Base-by-base conservation (phyloP, 64 coral and sea anemone species). In the Pocillopora damicornis region DNA sequence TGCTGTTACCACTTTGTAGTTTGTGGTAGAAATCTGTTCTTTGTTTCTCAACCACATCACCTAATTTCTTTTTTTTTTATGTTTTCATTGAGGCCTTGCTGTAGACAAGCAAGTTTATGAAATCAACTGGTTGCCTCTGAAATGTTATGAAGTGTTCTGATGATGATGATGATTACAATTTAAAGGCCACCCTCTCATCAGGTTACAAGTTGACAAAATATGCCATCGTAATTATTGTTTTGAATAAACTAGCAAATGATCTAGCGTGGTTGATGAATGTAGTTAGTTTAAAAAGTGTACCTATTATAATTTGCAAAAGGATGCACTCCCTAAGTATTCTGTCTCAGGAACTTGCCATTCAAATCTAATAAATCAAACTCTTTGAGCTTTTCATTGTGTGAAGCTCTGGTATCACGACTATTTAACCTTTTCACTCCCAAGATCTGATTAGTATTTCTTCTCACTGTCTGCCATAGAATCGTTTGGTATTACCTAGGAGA, bases 61-160 rank as follows among this genome's bases (percentile, higher is more conserved):
- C 15, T 69, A 71, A 38, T 68, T 17, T 30, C 30, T 30, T 30
- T 30, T 30, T 30, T 30, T 30, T 30, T 30, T 30, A 30, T 30
- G 30, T 84, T 23, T 30, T 30, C 30, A 30, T 30, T 30, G 30
- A 30, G 30, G 30, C 30, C 30, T 30, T 30, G 30, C 30, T 71
- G 81, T 72, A 84, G 64, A 71, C 63, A 68, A 18, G 71, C 71
- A 57, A 80, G 81, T 13, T 63, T 71, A 38, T 69, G 36, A 69
- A 56, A 38, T 45, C 20, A 45, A n/a, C 34, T 84, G 79, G 79
- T 20, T 71, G 58, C 62, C 25, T 23, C 30, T 80, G 62, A 80
- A 62, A 13, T 8, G 36, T 69, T 84, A 42, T 11, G 35, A 51
- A 84, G 75, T 76, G 38, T 84, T 68, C 63, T 45, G 4, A 35